These are phyloP conservation scores for Toxotes chatareus DNA, from an alignment of 2,113 vertebrate species.

Conservation along the genomic window DNA sequence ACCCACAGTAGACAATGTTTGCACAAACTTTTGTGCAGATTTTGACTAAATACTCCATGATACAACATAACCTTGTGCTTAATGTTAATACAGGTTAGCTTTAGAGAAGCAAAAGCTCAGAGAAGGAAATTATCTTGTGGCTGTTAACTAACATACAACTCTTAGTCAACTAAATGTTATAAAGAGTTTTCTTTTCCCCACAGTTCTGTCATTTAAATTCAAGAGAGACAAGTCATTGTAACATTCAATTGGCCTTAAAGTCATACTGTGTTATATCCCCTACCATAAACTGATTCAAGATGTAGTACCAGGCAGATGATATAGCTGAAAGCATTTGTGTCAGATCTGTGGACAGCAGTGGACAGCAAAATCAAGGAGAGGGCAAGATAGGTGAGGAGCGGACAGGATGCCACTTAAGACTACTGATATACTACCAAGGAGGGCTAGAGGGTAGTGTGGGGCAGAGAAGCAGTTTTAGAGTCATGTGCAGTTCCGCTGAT, in stretches of 20 bases:
- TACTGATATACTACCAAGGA: slow-evolving; percentile 8
- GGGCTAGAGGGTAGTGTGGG: slow-evolving; percentile 29
- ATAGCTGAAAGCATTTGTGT: slow-evolving; percentile 5
- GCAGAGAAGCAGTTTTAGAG: slow-evolving; percentile 42
- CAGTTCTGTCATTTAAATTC: slow-evolving; percentile 22
- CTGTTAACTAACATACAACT: not conserved
- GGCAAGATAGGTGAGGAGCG: slow-evolving; percentile 13
- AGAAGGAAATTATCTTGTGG: not conserved
- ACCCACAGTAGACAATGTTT: not conserved
- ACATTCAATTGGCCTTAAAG: not conserved
- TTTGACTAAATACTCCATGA: not conserved
- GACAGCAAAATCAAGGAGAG: slow-evolving; percentile 15
- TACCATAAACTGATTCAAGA: slow-evolving; percentile 8
- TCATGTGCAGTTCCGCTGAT: slow-evolving; percentile 65
- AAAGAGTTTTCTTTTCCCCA: slow-evolving; percentile 3
- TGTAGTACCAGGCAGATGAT: not conserved
- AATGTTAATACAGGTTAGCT: slow-evolving; percentile 69
- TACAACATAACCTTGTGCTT: slow-evolving; percentile 10
- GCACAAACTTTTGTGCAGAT: slow-evolving; percentile 8
- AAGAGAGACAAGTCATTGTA: not conserved
- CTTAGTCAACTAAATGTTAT: slow-evolving; percentile 3
- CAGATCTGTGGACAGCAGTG: slow-evolving; percentile 28
- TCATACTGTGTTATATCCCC: not conserved
- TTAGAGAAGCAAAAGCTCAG: slow-evolving; percentile 9
- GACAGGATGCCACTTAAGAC: slow-evolving; percentile 17